Conservation (phyloP, 2,797 vertebrate species). For the Synanceia verrucosa region DNA sequence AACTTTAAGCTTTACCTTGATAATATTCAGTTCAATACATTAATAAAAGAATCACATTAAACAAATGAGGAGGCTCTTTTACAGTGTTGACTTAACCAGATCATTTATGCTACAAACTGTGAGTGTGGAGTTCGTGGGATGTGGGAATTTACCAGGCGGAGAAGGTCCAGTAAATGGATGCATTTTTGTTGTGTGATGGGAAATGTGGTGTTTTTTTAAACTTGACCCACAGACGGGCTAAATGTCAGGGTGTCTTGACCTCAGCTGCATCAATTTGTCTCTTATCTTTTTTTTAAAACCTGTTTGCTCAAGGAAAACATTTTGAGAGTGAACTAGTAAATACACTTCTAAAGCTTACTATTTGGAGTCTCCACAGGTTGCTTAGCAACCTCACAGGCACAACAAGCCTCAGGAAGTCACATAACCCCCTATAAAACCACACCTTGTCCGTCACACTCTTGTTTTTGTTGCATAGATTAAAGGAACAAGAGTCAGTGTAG, state of each 20-base stretch:
- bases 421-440: background rate
- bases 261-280: background rate
- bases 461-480: background rate
- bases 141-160: background rate
- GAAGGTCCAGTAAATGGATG: background rate
- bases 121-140: background rate
- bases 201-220: background rate
- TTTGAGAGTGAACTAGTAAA: background rate
- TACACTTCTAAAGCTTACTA: background rate
- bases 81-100: too few species aligned
- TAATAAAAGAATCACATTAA: background rate
- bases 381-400: constrained; percentile 1
- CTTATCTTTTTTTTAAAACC: background rate
- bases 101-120: too few species aligned
- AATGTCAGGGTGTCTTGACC: background rate
- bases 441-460: background rate
- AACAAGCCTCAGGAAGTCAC: constrained; percentile 8
- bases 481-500: background rate
- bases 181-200: background rate
- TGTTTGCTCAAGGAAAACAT: background rate
- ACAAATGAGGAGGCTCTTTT: background rate
- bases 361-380: background rate
- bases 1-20: background rate
- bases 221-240: too few species aligned
- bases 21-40: background rate